Evolutionary conservation across 2,888 invertebrate genomes (phyloP), one percentile per base, ranked within the genome.

Genomic region (Cabera pusaria): DNA sequence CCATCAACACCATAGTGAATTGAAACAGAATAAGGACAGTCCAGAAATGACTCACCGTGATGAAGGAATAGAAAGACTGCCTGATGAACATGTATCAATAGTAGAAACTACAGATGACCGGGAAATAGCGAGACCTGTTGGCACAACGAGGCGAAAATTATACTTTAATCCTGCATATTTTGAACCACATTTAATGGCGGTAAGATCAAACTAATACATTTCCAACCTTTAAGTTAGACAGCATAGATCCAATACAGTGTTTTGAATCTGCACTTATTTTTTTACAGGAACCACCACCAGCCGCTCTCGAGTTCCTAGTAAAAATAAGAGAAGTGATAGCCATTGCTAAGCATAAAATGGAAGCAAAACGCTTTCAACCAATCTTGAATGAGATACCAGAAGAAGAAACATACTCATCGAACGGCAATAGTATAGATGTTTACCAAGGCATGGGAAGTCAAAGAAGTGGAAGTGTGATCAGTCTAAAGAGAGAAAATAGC

Each of bases 111-210:
- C 93, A 47, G 94, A 94, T 45, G 93, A 94, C 28, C 85, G 92
- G 41, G 90, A 93, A 51, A 94, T 94, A 52, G 85, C 93, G 5
- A 86, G 92, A 56, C 91, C 92, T 5, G 91, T 92, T 44, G 95
- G 94, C 5, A 93, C 92, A 11, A 93, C 93, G 0, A 89, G 96
- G 33, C 91, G 94, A 51, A 96, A 96, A 65, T 86, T 97, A 1
- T 97, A 96, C 69, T 97, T 97, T 64, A 97, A 96, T 73, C 96
- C 96, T 0, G 96, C 97, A 3, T 97, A 97, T 71, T 97, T 97
- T 64, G 97, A 97, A 71, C 95, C 95, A 11, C 95, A 97, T 54
- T 74, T 96, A 25, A 90, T 97, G 71, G 89, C 94, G 86, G 96
- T 96, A 87, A 90, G 91, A 62, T 9, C 8, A 20, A 33, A 28